phyloP scores from a whole-genome alignment of 2,113 vertebrate genomes.

The Genyomyrus donnyi region DNA sequence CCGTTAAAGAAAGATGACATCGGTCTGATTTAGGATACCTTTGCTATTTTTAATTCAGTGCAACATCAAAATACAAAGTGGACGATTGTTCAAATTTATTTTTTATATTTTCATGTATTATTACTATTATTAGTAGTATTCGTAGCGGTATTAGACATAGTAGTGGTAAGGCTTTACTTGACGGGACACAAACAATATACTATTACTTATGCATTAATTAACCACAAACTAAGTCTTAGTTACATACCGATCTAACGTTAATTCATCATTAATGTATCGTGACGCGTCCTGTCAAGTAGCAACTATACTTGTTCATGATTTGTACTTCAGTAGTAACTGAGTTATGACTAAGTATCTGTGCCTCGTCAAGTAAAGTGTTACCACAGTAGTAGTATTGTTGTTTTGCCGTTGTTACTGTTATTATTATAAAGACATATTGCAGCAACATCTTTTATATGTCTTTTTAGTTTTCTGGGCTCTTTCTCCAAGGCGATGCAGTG shows the following conservation, averaged over 20 bases:
- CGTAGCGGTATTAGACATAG: background rate
- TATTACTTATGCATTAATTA: background rate
- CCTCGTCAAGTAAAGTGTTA: background rate
- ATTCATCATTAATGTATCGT: background rate
- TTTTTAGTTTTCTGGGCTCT: background rate
- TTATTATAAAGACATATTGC: background rate
- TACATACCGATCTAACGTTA: background rate
- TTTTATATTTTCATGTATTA: background rate
- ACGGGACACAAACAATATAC: background rate
- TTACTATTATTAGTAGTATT: background rate
- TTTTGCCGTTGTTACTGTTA: background rate
- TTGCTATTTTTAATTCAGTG: background rate
- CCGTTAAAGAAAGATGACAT: constrained; percentile 42
- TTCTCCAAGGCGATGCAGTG: background rate
- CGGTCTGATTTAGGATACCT: background rate
- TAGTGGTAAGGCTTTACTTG: background rate
- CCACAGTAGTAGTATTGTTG: background rate
- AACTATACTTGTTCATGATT: background rate
- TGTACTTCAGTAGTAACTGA: background rate
- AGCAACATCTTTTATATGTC: background rate
- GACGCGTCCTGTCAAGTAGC: background rate
- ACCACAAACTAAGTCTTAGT: background rate
- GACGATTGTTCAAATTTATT: background rate
- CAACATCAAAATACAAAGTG: background rate
- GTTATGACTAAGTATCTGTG: background rate